Conservation (phyloP, 2,113 vertebrate species). For the Lipotes vexillifer region DNA sequence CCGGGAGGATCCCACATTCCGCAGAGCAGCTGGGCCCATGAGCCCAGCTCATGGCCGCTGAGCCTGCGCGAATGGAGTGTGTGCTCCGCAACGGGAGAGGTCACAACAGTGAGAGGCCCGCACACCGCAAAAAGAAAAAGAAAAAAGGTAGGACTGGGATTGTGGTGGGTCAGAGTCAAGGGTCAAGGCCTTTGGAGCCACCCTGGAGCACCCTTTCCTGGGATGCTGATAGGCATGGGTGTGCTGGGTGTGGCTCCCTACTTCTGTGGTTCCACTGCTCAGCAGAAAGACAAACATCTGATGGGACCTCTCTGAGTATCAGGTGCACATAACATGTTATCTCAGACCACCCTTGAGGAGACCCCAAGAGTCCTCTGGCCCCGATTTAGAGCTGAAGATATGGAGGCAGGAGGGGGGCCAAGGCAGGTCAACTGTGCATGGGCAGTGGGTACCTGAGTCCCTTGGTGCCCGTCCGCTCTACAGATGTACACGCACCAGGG, state of each 20-base stretch:
- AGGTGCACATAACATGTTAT: fast-evolving
- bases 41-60: no score
- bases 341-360: background rate
- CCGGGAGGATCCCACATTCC: no score
- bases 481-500: background rate
- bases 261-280: fast-evolving
- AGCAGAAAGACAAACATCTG: fast-evolving
- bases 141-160: background rate
- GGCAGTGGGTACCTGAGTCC: background rate
- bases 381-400: background rate
- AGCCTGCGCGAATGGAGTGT: no score
- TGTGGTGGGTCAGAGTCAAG: background rate
- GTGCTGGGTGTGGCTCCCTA: fast-evolving
- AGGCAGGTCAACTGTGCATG: background rate
- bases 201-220: background rate
- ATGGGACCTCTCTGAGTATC: background rate
- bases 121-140: no score
- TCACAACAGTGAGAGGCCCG: no score
- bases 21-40: no score
- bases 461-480: background rate
- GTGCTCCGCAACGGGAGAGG: no score
- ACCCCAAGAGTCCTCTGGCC: background rate
- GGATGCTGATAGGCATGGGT: fast-evolving
- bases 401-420: fast-evolving
- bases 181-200: background rate